Conservation (phyloP, 1,140 invertebrate species). For the Anastatus disparis region DNA sequence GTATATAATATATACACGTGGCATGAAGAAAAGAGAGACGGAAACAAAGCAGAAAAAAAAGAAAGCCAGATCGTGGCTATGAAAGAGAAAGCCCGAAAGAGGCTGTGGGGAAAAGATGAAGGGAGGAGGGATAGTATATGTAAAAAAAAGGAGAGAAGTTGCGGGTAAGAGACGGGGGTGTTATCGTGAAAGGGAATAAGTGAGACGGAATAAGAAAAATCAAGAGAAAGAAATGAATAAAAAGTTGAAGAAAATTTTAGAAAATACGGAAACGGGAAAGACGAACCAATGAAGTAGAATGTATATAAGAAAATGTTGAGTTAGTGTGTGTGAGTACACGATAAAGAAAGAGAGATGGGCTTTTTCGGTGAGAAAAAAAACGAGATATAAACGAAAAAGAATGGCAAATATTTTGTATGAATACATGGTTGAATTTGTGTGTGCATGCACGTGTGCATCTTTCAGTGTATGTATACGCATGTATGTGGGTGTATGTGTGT, state of each 20-base stretch:
- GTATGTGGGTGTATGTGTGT: neutral
- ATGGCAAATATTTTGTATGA: neutral
- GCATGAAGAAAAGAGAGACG: too few species aligned
- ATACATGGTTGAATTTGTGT: neutral
- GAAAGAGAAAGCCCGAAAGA: too few species aligned
- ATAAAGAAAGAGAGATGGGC: neutral
- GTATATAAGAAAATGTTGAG: neutral
- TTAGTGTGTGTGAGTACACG: too few species aligned
- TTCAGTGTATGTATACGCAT: neutral
- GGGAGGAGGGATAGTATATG: too few species aligned
- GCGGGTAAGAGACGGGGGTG: too few species aligned
- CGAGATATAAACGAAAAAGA: neutral
- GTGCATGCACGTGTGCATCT: too few species aligned
- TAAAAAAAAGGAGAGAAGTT: too few species aligned
- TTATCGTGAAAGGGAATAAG: neutral
- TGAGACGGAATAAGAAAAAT: too few species aligned
- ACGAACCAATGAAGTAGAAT: neutral
- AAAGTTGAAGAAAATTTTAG: neutral
- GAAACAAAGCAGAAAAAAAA: neutral
- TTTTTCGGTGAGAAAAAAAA: neutral
- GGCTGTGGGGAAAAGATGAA: too few species aligned
- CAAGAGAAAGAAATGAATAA: neutral
- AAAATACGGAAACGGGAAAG: neutral
- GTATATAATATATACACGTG: too few species aligned
- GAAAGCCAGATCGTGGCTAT: too few species aligned